Conservation (phyloP, 2,113 vertebrate genomes). For the Pomatostomus ruficeps region DNA sequence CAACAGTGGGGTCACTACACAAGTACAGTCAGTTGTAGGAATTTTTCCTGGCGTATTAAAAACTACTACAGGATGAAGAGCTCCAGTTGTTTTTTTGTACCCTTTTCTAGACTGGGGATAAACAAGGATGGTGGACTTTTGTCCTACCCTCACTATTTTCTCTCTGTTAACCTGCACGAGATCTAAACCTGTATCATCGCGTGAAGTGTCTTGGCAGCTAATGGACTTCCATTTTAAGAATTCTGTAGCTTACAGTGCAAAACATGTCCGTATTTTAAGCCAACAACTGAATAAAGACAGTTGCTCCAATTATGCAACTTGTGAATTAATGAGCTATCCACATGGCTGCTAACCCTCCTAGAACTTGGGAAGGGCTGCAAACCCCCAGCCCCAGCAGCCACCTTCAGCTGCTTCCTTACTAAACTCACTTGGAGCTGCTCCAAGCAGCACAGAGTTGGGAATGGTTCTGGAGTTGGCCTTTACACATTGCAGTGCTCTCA, state of each 20-base stretch:
- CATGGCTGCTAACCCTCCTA: background rate
- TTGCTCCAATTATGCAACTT: background rate
- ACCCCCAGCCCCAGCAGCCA: background rate
- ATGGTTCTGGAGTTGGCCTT: background rate
- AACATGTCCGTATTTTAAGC: background rate
- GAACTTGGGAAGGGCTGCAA: background rate
- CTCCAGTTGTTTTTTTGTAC: background rate
- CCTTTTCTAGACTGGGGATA: background rate
- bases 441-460: background rate
- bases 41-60: background rate
- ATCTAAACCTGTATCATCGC: background rate
- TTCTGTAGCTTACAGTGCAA: background rate
- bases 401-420: background rate
- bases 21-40: fast-evolving
- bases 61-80: background rate
- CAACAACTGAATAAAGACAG: background rate
- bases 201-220: background rate
- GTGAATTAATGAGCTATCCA: background rate
- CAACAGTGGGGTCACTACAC: background rate
- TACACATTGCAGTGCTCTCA: background rate
- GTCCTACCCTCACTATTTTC: background rate
- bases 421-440: background rate
- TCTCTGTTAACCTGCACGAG: background rate
- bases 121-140: background rate
- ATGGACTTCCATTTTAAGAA: background rate